Conservation (phyloP, 2,113 vertebrate species). For the Asarcornis scutulata region DNA sequence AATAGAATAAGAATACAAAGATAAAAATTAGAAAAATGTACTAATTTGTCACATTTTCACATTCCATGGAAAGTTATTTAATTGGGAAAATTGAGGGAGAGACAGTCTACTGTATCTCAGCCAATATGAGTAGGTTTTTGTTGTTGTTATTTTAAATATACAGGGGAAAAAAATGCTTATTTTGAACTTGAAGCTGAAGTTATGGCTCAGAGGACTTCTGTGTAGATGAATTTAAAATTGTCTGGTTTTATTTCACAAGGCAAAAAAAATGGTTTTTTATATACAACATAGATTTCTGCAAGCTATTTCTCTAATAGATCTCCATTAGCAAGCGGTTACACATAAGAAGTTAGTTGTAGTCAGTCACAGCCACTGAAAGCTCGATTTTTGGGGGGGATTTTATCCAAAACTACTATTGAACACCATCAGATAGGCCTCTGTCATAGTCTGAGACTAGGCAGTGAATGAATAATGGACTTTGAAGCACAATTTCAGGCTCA, state of each 20-base stretch:
- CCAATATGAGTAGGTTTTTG: background rate
- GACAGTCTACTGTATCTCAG: background rate
- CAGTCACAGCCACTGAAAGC: background rate
- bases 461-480: background rate
- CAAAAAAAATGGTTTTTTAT: background rate
- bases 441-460: background rate
- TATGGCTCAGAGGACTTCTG: background rate
- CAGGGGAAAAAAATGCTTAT: background rate
- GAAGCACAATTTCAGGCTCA: background rate
- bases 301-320: background rate
- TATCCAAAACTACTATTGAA: background rate
- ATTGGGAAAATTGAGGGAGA: background rate
- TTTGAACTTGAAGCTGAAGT: background rate
- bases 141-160: background rate
- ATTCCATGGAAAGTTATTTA: background rate
- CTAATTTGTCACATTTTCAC: background rate
- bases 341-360: background rate
- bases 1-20: background rate
- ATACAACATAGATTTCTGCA: background rate
- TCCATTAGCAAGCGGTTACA: background rate
- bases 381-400: background rate
- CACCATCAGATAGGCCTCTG: background rate
- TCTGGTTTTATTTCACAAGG: background rate
- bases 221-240: background rate
- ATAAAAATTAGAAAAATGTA: background rate